Conservation (phyloP, 2,797 vertebrate species). For the Decapterus maruadsi region DNA sequence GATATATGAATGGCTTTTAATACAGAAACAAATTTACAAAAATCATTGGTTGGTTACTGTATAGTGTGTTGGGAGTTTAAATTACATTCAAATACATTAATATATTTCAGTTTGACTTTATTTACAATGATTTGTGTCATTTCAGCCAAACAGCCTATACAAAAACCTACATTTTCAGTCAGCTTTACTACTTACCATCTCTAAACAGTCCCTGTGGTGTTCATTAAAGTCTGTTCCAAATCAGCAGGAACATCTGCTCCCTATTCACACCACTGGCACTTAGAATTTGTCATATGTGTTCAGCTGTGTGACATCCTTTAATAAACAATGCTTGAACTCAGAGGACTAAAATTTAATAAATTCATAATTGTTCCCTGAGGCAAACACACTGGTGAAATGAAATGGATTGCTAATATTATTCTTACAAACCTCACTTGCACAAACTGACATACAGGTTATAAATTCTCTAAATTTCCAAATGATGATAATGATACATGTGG, state of each 20-base stretch:
- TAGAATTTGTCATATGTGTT: slow-evolving; percentile 30
- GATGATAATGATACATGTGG: slow-evolving; percentile 5
- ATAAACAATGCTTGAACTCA: slow-evolving; percentile 10
- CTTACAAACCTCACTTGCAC: not conserved
- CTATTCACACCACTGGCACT: slow-evolving; percentile 49
- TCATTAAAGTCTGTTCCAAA: slow-evolving; percentile 76
- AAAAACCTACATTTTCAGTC: not conserved
- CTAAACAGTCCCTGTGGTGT: slow-evolving; percentile 66
- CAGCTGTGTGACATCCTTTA: slow-evolving; percentile 11
- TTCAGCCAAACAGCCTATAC: slow-evolving; percentile 7
- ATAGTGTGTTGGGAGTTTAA: not conserved
- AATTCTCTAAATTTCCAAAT: not conserved
- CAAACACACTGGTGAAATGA: not conserved
- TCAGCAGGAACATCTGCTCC: slow-evolving; percentile 68
- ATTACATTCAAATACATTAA: not conserved
- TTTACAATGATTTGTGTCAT: not conserved
- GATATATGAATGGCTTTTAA: not conserved
- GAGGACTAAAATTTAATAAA: not conserved
- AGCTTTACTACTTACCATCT: slow-evolving; percentile 15
- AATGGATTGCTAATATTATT: not conserved
- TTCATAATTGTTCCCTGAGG: not conserved
- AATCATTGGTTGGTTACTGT: not conserved
- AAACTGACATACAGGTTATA: too few relatives aligned
- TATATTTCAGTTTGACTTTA: not conserved
- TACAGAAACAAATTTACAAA: not conserved